Base-by-base conservation (phyloP, 2,888 invertebrate species). In the Stenichneumon culpator region DNA sequence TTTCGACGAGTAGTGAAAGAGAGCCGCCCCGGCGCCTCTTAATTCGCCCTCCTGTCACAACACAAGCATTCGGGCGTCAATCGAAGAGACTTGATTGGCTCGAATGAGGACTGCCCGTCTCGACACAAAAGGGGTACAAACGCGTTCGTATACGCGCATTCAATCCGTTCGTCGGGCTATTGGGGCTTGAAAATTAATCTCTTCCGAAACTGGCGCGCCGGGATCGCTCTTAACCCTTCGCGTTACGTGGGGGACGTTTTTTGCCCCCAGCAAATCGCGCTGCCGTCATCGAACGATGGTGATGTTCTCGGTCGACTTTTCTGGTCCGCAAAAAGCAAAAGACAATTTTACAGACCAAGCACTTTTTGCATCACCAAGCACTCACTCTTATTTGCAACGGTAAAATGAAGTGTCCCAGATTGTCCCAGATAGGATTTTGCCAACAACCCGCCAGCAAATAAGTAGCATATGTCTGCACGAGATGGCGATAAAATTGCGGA, bases 11-110 rank as follows among this genome's bases (percentile, higher is more conserved):
- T 7, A 89, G 86, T 87, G 89, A 85, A 82, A 85, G 82, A 67
- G 75, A 60, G 60, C 67, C 82, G 85, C 79, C 82, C 85, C 83
- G 84, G 73, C 63, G 82, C 60, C 70, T 81, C 81, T 90, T 90
- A 90, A 90, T 90, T 90, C 90, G 86, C 82, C 77, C 63, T 86
- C 85, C 91, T 93, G 93, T 93, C 93, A 93, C 93, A 93, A 92
- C 91, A 92, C 88, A 77, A 75, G 88, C 89, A 92, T 93, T 93
- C 91, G 90, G 77, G 88, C 93, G 92, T 92, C 92, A 91, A 91
- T 92, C 91, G 75, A 72, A 36, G 79, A 60, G 32, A 52, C 63
- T 84, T 80, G 39, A 88, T 87, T 88, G 86, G 86, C 87, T 78
- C 77, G 70, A 85, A 85, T 82, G 57, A 81, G 52, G 67, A 50